Percentiles rank a stretch among this genome's conserved stretches.
Conservation (phyloP, 2,888 invertebrate genomes). For the Iphiclides podalirius region DNA sequence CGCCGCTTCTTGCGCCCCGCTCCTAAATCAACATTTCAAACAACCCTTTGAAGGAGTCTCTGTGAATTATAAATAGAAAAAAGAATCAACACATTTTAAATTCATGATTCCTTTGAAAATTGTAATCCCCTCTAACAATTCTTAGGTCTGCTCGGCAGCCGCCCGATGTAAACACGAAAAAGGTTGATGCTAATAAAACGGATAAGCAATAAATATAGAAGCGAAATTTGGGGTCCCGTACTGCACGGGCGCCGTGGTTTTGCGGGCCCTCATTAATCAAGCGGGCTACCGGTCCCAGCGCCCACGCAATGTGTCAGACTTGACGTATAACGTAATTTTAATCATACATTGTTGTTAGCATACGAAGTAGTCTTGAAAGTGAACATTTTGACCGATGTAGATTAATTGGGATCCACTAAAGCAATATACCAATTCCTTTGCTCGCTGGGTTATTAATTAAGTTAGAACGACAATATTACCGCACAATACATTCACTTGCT, state of each 20-base stretch:
- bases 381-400: constrained; percentile 4
- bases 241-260: constrained; percentile 44
- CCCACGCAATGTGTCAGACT: constrained; percentile 44
- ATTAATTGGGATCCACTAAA: constrained; percentile 1
- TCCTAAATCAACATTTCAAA: constrained; percentile 21
- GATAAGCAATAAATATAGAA: constrained; percentile 61
- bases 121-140: constrained; percentile 14
- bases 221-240: constrained; percentile 48
- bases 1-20: constrained; percentile 6
- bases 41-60: constrained; percentile 15
- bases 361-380: constrained; percentile 28
- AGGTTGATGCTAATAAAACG: constrained; percentile 54
- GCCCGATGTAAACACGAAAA: constrained; percentile 43
- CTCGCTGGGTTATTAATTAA: no score
- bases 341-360: constrained; percentile 37
- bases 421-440: no score
- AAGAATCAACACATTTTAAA: constrained; percentile 19
- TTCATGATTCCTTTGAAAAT: constrained; percentile 13
- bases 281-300: constrained; percentile 33
- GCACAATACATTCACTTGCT: no score
- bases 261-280: constrained; percentile 62
- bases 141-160: constrained; percentile 19
- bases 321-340: constrained; percentile 66
- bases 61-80: constrained; percentile 14
- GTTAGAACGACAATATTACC: no score